A percentile compares a stretch with the other conserved stretches of the same genome.
Evolutionary conservation across 2,113 vertebrate species (phyloP).

Genomic region (Dissostichus mawsoni): DNA sequence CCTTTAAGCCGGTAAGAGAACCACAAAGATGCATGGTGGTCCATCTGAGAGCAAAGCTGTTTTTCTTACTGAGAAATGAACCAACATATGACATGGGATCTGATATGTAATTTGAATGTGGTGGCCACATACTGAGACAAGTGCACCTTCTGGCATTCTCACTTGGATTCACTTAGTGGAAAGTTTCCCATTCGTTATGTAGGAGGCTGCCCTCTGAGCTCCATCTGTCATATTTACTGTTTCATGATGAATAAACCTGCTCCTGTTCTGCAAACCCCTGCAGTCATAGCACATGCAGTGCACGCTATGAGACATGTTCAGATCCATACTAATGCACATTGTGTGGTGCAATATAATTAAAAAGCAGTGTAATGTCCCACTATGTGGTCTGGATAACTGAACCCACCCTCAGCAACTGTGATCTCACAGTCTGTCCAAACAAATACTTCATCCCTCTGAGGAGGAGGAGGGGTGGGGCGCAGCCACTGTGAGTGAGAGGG

Average conservation of each 20-base stretch:
- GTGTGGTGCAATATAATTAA: constrained; percentile 30
- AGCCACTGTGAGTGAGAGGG: not conserved
- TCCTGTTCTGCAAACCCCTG: constrained; percentile 15
- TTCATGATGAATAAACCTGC: constrained; percentile 33
- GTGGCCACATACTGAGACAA: not conserved
- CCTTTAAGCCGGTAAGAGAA: constrained; percentile 28
- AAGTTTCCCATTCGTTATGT: not conserved
- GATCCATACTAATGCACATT: not conserved
- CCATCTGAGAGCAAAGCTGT: constrained; percentile 13
- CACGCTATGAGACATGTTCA: constrained; percentile 7
- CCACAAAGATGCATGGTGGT: constrained; percentile 40
- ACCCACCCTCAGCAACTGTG: constrained; percentile 32
- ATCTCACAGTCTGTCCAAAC: constrained; percentile 61
- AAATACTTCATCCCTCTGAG: constrained; percentile 64
- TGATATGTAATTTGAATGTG: not conserved
- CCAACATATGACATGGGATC: not conserved
- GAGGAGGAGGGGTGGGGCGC: not conserved
- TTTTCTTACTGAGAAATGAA: not conserved
- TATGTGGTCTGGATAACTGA: constrained; percentile 21
- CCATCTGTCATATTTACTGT: constrained; percentile 13
- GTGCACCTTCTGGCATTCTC: not conserved
- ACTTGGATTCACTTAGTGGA: constrained; percentile 20
- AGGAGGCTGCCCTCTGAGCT: constrained; percentile 9
- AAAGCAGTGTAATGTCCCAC: constrained; percentile 15
- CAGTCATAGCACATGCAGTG: constrained; percentile 28